Conservation (phyloP, 2,888 invertebrate species). For the Ichneumon xanthorius region DNA sequence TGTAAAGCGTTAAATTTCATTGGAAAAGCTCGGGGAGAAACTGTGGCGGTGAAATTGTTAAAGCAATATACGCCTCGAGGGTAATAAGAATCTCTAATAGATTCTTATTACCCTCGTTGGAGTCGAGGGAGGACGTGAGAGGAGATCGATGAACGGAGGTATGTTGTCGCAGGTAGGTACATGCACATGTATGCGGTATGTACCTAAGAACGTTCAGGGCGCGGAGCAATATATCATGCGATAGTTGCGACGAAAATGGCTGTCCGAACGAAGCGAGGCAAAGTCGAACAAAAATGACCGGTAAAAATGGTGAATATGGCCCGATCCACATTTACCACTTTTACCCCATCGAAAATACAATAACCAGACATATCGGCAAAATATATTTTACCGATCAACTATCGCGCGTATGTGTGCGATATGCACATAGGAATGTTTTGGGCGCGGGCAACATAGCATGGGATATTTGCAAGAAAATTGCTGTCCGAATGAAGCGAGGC, state of each 20-base stretch:
- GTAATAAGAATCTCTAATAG: background rate
- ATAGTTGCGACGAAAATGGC: background rate
- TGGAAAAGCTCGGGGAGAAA: constrained; percentile 7
- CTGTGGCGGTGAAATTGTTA: constrained; percentile 15
- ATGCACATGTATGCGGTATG: constrained; percentile 1
- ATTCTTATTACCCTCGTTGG: no score
- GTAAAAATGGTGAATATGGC: no score
- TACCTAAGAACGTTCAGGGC: background rate
- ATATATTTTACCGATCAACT: no score
- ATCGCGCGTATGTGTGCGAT: no score
- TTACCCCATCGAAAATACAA: no score
- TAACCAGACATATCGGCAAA: no score
- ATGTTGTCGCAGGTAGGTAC: background rate
- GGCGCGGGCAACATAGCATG: background rate
- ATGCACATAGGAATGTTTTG: background rate
- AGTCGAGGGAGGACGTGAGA: no score
- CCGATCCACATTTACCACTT: no score
- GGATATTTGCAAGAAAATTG: background rate
- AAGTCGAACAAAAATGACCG: no score
- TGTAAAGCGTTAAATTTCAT: constrained; percentile 19
- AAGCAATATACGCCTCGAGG: background rate
- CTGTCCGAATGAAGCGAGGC: no score
- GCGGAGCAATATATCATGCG: background rate
- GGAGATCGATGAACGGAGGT: constrained; percentile 1
- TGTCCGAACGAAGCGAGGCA: no score